A percentile compares a stretch with the other conserved stretches of the same genome.
phyloP scores from a whole-genome alignment of 2,113 vertebrate species.

The Glaucomys volans region DNA sequence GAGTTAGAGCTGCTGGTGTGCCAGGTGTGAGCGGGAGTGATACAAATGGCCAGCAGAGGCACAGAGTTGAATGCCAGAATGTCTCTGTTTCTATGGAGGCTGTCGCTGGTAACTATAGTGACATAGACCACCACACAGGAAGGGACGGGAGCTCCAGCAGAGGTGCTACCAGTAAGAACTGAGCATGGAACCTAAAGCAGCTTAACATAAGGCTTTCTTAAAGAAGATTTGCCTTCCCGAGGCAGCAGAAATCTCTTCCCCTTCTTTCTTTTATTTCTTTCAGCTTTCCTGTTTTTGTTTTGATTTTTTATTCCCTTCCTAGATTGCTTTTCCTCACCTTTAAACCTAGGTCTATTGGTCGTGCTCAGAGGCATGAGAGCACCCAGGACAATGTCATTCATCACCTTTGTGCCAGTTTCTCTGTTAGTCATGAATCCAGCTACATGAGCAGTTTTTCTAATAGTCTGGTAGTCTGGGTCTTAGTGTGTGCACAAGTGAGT shows the following conservation, averaged over 20 bases:
- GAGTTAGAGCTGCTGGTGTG: neutral
- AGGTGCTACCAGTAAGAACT: neutral
- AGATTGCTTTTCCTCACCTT: neutral
- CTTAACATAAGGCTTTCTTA: neutral
- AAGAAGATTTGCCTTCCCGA: neutral
- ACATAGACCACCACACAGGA: neutral
- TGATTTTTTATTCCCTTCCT: neutral
- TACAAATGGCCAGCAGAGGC: neutral
- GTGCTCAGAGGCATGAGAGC: neutral
- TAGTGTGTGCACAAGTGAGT: neutral
- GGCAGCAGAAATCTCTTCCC: neutral
- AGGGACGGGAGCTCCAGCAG: neutral
- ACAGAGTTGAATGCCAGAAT: neutral
- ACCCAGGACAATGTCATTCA: neutral
- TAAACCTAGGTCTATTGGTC: neutral
- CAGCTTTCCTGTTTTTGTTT: neutral
- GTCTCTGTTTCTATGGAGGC: constrained; percentile 31
- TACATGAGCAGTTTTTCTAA: neutral
- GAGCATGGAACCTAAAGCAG: neutral
- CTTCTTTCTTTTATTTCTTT: neutral
- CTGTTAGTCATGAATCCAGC: neutral
- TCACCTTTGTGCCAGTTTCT: neutral
- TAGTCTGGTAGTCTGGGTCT: neutral
- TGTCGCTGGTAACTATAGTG: constrained; percentile 33
- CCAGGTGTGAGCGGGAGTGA: neutral